Evolutionary conservation across 1,140 invertebrate genomes (phyloP).

Genomic region (Hyles euphorbiae): DNA sequence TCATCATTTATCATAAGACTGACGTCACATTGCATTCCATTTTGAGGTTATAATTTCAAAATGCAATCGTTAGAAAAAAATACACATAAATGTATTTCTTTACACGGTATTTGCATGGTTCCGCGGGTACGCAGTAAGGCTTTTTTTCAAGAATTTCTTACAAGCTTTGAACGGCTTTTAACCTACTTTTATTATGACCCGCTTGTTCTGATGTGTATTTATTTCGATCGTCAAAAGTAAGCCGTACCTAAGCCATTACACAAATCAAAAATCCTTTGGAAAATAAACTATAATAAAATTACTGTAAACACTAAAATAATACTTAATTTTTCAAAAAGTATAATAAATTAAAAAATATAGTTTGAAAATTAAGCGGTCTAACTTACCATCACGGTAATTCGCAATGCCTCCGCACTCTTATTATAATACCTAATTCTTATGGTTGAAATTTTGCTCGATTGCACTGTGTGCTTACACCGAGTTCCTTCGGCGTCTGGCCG

Average conservation of each 20-base stretch:
- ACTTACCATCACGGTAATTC: slow-evolving; percentile 56
- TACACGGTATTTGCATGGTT: slow-evolving; percentile 26
- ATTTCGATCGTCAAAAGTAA: neutral
- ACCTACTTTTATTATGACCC: slow-evolving; percentile 46
- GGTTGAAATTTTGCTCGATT: slow-evolving; percentile 53
- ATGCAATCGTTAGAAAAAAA: too few relatives aligned
- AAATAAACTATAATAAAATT: neutral
- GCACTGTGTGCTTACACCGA: neutral
- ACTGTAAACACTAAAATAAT: slow-evolving; percentile 1
- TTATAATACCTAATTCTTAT: slow-evolving; percentile 54
- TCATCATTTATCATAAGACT: too few relatives aligned
- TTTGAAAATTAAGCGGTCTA: slow-evolving; percentile 1
- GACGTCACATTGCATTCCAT: too few relatives aligned
- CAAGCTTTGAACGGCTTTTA: slow-evolving; percentile 33
- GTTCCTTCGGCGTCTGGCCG: slow-evolving; percentile 27
- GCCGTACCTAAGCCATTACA: neutral
- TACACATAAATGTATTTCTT: too few relatives aligned
- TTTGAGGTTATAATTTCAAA: too few relatives aligned
- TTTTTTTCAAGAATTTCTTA: slow-evolving; percentile 30
- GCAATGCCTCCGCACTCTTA: slow-evolving; percentile 58
- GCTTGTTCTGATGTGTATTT: slow-evolving; percentile 17
- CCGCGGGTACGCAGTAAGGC: slow-evolving; percentile 4
- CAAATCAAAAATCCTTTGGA: neutral
- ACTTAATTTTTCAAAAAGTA: neutral
- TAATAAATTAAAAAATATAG: too few relatives aligned